Conservation (phyloP, 2,113 vertebrate genomes). For the Laticauda laticaudata region DNA sequence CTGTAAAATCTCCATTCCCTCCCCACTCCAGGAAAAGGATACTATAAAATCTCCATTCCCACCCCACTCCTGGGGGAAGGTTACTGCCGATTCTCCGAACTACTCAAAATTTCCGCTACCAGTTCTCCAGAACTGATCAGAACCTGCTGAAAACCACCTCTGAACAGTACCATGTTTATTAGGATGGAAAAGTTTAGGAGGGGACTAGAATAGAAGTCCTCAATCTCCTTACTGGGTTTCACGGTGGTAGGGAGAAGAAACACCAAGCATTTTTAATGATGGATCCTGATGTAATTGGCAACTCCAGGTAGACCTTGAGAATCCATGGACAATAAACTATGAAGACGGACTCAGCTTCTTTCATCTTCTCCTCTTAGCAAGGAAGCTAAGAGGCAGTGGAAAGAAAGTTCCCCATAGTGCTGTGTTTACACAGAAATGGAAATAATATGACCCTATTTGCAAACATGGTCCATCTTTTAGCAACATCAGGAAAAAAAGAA, state of each 20-base stretch:
- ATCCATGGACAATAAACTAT: background rate
- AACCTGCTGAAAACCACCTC: too few relatives aligned
- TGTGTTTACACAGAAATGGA: background rate
- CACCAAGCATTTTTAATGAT: background rate
- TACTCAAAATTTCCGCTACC: too few relatives aligned
- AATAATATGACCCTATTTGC: background rate
- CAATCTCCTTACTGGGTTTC: background rate
- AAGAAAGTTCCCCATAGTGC: background rate
- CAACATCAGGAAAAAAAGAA: background rate
- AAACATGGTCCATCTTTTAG: background rate
- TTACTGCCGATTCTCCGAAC: too few relatives aligned
- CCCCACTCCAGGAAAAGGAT: too few relatives aligned
- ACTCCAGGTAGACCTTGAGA: too few relatives aligned
- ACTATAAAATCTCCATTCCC: too few relatives aligned
- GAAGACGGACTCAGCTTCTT: background rate
- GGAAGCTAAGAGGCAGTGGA: background rate
- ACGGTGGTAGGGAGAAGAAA: background rate
- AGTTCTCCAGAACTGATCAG: too few relatives aligned
- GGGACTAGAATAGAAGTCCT: background rate
- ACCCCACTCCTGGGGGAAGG: too few relatives aligned
- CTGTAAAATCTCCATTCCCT: too few relatives aligned
- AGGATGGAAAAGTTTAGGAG: background rate
- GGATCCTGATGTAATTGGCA: background rate
- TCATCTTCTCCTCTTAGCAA: background rate
- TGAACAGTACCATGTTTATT: background rate